A percentile compares a stretch with the other conserved stretches of the same genome.
phyloP scores from a whole-genome alignment of 2,888 invertebrate genomes.

The Diloba caeruleocephala region DNA sequence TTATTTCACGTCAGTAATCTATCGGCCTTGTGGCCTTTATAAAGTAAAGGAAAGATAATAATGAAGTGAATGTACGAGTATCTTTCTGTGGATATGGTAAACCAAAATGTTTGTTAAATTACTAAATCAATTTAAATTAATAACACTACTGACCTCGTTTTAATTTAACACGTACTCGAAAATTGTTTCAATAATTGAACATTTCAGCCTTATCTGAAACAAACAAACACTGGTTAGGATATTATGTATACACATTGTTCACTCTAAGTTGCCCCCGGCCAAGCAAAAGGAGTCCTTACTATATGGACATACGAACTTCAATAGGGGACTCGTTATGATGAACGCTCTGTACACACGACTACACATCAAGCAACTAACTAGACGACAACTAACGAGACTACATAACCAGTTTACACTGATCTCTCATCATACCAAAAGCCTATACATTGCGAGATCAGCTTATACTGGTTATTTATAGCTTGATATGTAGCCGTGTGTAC shows the following conservation, averaged over 20 bases:
- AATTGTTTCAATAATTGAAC: conserved; percentile 54
- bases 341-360: too few relatives aligned
- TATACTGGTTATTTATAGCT: too few relatives aligned
- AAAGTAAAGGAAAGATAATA: conserved; percentile 35
- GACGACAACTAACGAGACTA: too few relatives aligned
- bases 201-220: conserved; percentile 68
- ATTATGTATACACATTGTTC: conserved; percentile 7
- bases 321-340: too few relatives aligned
- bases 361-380: too few relatives aligned
- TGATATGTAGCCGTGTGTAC: neutral
- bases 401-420: too few relatives aligned
- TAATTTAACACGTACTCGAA: conserved; percentile 43
- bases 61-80: neutral
- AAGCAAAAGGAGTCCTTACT: too few relatives aligned
- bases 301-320: too few relatives aligned
- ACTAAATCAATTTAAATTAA: conserved; percentile 45
- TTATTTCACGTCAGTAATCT: conserved; percentile 39
- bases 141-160: conserved; percentile 44
- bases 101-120: conserved; percentile 13
- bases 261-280: too few relatives aligned
- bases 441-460: too few relatives aligned
- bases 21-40: conserved; percentile 25
- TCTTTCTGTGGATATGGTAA: conserved; percentile 29
- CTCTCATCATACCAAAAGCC: too few relatives aligned
- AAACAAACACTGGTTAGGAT: conserved; percentile 50